Evolutionary conservation across 2,888 invertebrate species (phyloP), one percentile per base, ranked within the genome.

Genomic region (Acleris sparsana): DNA sequence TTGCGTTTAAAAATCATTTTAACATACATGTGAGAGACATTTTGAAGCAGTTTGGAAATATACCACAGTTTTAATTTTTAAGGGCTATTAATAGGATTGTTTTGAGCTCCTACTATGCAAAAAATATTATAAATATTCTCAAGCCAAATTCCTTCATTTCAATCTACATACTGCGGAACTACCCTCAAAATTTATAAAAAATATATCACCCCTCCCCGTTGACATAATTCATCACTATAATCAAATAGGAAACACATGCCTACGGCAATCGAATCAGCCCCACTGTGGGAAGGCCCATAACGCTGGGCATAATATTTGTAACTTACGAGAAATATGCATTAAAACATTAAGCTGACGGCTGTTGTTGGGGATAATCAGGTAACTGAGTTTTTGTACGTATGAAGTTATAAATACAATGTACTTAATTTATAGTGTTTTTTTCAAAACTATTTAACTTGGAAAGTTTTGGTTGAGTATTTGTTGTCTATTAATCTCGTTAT

Each of bases 201-300:
- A 64, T 64, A 64, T 44, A 64, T 60, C 64, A 60, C 64, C 62
- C 53, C 55, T 43, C 56, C 53, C 55, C 62, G 55, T 29, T 60
- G 60, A 64, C 56, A 51, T 61, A 56, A 65, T 65, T 52, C 55
- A 61, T 65, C 65, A 61, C 65, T 11, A 20, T 65, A 61, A 65
- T 65, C 65, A 55, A 65, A 65, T 65, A 46, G 43, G 44, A 43
- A 56, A 61, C 65, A 65, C 65, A 65, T 56, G 65, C 51, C 52
- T 44, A 17, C 13, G n/a, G 39, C 43, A 55, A 55, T 48, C 51
- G 51, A 16, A 20, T 13, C 44, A 18, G 25, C 57, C 57, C 57
- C 46, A 57, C 57, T n/a, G 44, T 57, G 46, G 57, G 43, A 20
- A 43, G 55, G 5, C 55, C 43, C 43, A 55, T 43, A 55, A 43